phyloP scores from a whole-genome alignment of 2,113 vertebrate species.

The Choloepus hoffmanni region DNA sequence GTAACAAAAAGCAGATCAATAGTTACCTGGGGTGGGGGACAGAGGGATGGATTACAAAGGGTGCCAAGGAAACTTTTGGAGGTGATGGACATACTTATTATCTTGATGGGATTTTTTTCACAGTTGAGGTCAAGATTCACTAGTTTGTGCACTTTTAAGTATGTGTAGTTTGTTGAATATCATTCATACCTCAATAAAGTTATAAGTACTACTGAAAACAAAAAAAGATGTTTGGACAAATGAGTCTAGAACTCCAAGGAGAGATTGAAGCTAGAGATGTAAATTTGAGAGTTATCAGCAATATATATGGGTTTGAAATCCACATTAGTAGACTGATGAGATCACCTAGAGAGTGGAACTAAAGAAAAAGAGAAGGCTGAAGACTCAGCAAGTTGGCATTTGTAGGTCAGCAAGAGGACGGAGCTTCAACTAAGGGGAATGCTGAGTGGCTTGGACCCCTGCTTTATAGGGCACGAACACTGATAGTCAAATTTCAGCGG shows the following conservation, averaged over 20 bases:
- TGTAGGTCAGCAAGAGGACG: background rate
- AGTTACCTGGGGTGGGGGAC: background rate
- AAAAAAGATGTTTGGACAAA: background rate
- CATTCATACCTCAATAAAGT: background rate
- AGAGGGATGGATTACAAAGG: background rate
- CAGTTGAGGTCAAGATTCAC: background rate
- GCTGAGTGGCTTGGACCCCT: background rate
- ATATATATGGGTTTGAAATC: background rate
- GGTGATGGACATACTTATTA: background rate
- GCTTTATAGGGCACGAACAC: background rate
- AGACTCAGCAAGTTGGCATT: background rate
- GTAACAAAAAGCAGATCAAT: background rate
- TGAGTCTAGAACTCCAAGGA: background rate
- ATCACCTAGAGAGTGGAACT: background rate
- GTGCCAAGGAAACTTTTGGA: background rate
- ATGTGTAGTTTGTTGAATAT: background rate
- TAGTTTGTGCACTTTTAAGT: constrained; percentile 15
- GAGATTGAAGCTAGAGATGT: background rate
- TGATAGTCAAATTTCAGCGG: background rate
- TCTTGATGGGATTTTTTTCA: background rate
- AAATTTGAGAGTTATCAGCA: background rate
- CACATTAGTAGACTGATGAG: background rate
- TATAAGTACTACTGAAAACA: background rate
- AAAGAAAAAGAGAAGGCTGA: background rate
- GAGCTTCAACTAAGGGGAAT: background rate